Evolutionary conservation across 1,140 invertebrate genomes (phyloP), one percentile per base, ranked within the genome.

Genomic region (Ostrea denselamellosa): DNA sequence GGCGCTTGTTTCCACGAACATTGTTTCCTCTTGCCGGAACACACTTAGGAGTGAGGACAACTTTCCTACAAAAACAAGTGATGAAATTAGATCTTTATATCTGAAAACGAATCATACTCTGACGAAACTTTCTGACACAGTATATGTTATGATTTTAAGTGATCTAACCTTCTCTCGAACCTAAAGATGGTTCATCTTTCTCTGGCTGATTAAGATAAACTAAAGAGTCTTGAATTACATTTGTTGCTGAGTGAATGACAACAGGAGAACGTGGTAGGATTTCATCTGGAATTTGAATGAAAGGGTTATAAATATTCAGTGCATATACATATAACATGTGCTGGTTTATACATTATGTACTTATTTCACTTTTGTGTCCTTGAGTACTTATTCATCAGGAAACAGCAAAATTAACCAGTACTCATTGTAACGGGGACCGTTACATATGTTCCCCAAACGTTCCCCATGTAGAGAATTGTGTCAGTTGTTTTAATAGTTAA

Each of bases 1-100:
- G 28, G 68, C 68, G 68, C 28, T 12, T 17, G 68, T 77, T 34
- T 77, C 68, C 68, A 77, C 68, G 25, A 77, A 77, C 9, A 77
- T 25, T 28, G 2, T 77, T 9, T 77, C 68, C 14, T 77, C 68
- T 77, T 77, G 68, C 28, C 17, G 22, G 68, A 77, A 77, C 12
- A 77, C 25, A 77, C 68, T 34, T 14, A 77, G 25, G 25, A 77
- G 68, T 25, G 68, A 77, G 10, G 25, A 28, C 0, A 14, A 77
- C 28, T 77, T 77, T 12, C 68, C 68, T 77, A 25, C 14, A 34
- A 25, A 77, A 28, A 14, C 28, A 62, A 62, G n/a, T 0, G 17
- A 17, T n/a, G 5, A 17, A 62, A 19, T 19, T 17, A 19, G 7
- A 62, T 62, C 5, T 14, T n/a, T 62, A n/a, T 62, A 14, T 62